phyloP scores from a whole-genome alignment of 64 coral and sea anemone species.

The Montipora sp. region DNA sequence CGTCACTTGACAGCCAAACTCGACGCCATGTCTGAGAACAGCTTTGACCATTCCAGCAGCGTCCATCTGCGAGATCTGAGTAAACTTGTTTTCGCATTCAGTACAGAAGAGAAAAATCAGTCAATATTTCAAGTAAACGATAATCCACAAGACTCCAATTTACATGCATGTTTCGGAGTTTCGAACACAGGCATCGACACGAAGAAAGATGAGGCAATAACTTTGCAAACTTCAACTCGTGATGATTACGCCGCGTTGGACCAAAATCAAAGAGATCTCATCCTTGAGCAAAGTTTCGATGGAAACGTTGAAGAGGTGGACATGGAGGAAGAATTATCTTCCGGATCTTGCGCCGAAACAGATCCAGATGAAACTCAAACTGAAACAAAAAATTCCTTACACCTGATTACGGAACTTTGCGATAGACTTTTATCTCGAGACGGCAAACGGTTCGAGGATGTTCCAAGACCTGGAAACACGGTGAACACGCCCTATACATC shows the following conservation, averaged over 20 bases:
- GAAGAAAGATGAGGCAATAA: background rate
- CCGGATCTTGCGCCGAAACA: background rate
- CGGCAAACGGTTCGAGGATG: background rate
- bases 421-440: background rate
- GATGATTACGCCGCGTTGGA: background rate
- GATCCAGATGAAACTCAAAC: background rate
- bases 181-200: background rate
- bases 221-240: no score
- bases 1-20: background rate
- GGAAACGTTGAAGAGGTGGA: background rate
- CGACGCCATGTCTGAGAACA: background rate
- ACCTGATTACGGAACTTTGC: slow-evolving; percentile 25
- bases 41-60: background rate
- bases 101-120: background rate
- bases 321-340: background rate
- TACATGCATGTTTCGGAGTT: background rate
- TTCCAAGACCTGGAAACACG: background rate
- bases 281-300: background rate
- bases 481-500: background rate
- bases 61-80: slow-evolving; percentile 16
- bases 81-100: background rate
- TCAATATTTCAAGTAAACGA: background rate
- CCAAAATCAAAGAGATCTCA: background rate
- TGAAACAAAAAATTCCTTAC: slow-evolving; percentile 1
- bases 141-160: background rate